Evolutionary conservation across 1,140 invertebrate species (phyloP).

Genomic region (Goniozus legneri): DNA sequence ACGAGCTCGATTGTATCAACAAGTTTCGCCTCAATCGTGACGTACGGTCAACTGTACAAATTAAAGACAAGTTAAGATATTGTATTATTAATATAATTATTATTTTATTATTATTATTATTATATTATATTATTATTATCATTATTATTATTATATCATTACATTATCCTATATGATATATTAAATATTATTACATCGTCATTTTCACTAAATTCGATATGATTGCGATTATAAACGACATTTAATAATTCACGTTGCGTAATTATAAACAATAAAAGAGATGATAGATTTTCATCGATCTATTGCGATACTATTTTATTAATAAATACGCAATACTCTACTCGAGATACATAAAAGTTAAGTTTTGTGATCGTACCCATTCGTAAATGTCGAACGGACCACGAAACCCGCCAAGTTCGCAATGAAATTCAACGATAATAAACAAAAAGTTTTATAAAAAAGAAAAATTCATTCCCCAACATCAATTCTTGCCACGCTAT

Average conservation of each 20-base stretch:
- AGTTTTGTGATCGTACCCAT: no score
- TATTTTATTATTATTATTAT: conserved; percentile 24
- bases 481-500: no score
- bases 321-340: conserved; percentile 39
- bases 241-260: conserved; percentile 15
- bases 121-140: conserved; percentile 28
- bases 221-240: conserved; percentile 20
- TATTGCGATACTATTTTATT: no score
- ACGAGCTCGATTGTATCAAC: no score
- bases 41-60: conserved; percentile 35
- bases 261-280: no score
- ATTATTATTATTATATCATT: conserved; percentile 14
- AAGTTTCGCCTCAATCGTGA: no score
- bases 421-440: no score
- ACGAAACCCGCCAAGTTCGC: conserved; percentile 12
- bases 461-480: no score
- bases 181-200: conserved; percentile 28
- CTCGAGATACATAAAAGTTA: no score
- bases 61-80: conserved; percentile 40
- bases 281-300: no score
- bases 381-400: conserved; percentile 11
- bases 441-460: no score
- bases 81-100: conserved; percentile 24
- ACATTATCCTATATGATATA: conserved; percentile 11
- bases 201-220: conserved; percentile 14